A percentile compares a stretch with the other conserved stretches of the same genome.
These are phyloP conservation scores for Armadillidium nasatum DNA, from an alignment of 1,140 invertebrate species.

Conservation along the genomic window DNA sequence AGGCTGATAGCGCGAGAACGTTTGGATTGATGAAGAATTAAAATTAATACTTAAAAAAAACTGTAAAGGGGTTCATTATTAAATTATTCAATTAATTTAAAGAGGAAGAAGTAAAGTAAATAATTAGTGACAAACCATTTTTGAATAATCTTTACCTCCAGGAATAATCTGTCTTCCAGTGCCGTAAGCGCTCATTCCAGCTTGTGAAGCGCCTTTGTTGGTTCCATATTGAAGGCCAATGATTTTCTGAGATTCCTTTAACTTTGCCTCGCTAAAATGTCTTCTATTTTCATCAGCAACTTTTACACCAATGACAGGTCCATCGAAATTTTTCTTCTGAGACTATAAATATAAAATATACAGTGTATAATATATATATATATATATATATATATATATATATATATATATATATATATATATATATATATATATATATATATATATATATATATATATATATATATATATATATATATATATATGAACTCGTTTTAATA, in stretches of 20 bases:
- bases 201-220: slow-evolving; percentile 56
- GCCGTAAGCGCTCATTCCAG: slow-evolving; percentile 58
- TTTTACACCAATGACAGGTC: slow-evolving; percentile 56
- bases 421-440: neutral
- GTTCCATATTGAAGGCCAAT: slow-evolving; percentile 56
- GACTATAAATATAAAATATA: slow-evolving; percentile 49
- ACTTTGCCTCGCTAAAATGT: slow-evolving; percentile 52
- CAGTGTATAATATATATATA: neutral
- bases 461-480: slow-evolving; percentile 20
- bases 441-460: slow-evolving; percentile 20
- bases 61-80: too few species aligned
- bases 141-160: slow-evolving; percentile 46
- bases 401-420: slow-evolving; percentile 19
- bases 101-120: too few species aligned
- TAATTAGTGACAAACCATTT: too few species aligned
- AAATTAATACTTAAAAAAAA: too few species aligned
- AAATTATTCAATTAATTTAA: too few species aligned
- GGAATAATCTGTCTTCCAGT: slow-evolving; percentile 55
- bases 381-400: slow-evolving; percentile 19
- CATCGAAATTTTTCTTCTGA: slow-evolving; percentile 54
- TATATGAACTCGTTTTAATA: neutral
- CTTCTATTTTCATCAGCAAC: slow-evolving; percentile 55
- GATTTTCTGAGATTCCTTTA: slow-evolving; percentile 55
- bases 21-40: too few species aligned
- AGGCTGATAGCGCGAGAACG: too few species aligned